These are phyloP conservation scores for Natrix natrix DNA, from an alignment of 2,797 vertebrate genomes.

Conservation along the genomic window DNA sequence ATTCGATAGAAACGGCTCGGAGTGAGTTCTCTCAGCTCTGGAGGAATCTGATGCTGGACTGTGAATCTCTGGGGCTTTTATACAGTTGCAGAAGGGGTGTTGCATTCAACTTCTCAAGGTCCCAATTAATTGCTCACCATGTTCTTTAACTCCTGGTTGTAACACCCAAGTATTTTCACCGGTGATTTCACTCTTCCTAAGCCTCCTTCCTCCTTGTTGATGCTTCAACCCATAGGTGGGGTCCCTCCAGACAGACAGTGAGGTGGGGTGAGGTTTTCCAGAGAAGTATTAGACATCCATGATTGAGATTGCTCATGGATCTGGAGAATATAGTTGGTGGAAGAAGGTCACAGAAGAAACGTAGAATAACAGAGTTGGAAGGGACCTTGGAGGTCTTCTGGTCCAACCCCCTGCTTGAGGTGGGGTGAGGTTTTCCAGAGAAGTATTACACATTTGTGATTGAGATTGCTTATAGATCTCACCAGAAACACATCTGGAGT, in stretches of 20 bases:
- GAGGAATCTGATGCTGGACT: background rate
- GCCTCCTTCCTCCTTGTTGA: background rate
- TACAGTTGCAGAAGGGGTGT: background rate
- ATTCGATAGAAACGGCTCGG: rapidly evolving
- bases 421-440: background rate
- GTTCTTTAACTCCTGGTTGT: background rate
- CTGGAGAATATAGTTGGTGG: background rate
- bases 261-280: background rate
- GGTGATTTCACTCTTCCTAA: background rate
- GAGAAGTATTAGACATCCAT: background rate
- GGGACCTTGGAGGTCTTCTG: background rate
- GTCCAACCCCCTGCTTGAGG: background rate
- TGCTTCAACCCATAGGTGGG: background rate
- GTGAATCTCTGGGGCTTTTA: background rate
- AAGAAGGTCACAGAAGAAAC: background rate
- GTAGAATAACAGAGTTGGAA: background rate
- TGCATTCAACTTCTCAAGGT: background rate
- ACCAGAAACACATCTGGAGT: too few species aligned
- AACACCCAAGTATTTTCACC: background rate
- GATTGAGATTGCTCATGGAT: background rate
- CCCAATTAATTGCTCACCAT: background rate
- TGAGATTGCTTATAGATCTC: background rate
- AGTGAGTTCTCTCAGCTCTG: background rate
- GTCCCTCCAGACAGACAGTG: background rate
- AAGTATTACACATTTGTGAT: background rate